Evolutionary conservation across 2,888 invertebrate genomes (phyloP), one percentile per base, ranked within the genome.

Genomic region (Pedicia rivosa): DNA sequence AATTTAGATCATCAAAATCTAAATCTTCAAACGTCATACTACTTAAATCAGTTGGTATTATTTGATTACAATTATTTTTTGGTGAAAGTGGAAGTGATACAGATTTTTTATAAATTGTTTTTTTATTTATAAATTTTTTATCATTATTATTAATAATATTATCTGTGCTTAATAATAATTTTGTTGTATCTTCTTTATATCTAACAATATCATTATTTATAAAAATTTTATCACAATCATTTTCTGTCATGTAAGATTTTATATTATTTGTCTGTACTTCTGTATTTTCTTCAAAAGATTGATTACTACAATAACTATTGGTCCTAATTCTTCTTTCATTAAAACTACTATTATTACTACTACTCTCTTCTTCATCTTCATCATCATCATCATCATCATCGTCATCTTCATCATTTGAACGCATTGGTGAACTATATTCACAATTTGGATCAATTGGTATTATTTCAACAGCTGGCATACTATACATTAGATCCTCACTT

Each of bases 401-500:
- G 6, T 43, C 43, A 16, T 48, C 49, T 20, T 27, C 19, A 19
- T 16, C 10, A 16, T 30, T 20, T 16, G 26, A 26, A 10, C 20
- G 31, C 9, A 33, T 43, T 46, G 40, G 43, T 17, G 51, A 50
- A 27, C 44, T 50, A 45, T 50, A 37, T 13, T 44, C 44, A 20
- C 44, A 48, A 44, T 56, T 50, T 9, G 55, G 49, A 48, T 53
- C 47, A 22, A 54, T 48, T 13, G 53, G 44, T 15, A 52, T 47
- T 22, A 52, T 50, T 48, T 53, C 50, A 40, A 52, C 46, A 7
- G 46, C 37, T 17, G 50, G 50, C 35, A 36, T 52, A 48, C 35
- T 51, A 6, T 45, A 38, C 3, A 39, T 35, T 22, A 40, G 34
- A 27, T 37, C 37, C 26, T 40, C 35, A 27, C 17, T 35, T 25